Percentiles rank a stretch among this genome's conserved stretches.
phyloP scores from a whole-genome alignment of 2,888 invertebrate species.

The Yponomeuta sedellus region DNA sequence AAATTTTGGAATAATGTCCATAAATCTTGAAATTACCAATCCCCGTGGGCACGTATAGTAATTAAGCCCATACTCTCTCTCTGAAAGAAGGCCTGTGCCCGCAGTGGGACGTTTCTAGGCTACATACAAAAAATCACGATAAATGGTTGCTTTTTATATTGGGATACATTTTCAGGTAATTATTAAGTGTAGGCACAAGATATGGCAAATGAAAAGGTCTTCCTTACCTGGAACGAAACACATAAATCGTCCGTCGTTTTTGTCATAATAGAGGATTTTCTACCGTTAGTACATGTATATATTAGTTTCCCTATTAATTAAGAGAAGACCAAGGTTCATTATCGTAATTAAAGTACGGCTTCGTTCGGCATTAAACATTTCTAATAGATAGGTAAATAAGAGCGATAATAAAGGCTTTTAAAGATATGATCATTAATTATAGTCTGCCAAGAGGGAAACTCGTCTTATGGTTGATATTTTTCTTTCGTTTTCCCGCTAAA shows the following conservation, averaged over 20 bases:
- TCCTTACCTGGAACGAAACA: background rate
- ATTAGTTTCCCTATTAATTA: constrained; percentile 10
- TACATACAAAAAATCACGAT: too few species aligned
- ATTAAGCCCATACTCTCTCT: too few species aligned
- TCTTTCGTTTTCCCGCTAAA: constrained; percentile 30
- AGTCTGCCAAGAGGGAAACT: constrained; percentile 18
- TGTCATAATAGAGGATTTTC: background rate
- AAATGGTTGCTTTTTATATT: too few species aligned
- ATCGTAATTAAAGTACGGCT: constrained; percentile 11
- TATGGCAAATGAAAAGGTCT: background rate
- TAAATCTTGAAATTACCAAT: too few species aligned
- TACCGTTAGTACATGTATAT: background rate
- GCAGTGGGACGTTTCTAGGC: too few species aligned
- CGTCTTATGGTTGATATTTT: constrained; percentile 24
- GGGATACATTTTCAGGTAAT: background rate
- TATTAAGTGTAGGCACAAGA: background rate
- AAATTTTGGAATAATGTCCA: too few species aligned
- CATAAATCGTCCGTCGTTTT: background rate
- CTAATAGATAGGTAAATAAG: constrained; percentile 7
- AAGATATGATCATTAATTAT: constrained; percentile 20
- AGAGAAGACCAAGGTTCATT: constrained; percentile 4
- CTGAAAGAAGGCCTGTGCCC: too few species aligned
- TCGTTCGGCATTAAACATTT: constrained; percentile 5
- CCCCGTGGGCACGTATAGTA: too few species aligned
- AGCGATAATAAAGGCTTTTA: constrained; percentile 6